These are phyloP conservation scores for Hypercompe scribonia DNA, from an alignment of 2,888 invertebrate genomes.

Conservation along the genomic window DNA sequence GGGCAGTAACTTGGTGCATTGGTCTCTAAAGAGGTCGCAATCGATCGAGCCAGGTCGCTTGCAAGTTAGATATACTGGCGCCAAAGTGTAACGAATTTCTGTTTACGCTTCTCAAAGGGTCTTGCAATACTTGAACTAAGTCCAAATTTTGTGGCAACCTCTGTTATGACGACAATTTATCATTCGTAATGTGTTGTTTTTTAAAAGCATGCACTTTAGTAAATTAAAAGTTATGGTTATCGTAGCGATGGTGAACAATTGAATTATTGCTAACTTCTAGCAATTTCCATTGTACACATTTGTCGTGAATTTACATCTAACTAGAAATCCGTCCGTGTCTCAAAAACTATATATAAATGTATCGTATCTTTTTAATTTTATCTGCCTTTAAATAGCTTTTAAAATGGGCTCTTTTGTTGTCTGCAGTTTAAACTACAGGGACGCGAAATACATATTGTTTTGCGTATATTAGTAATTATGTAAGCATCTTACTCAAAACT, in stretches of 20 bases:
- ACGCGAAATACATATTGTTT: background rate
- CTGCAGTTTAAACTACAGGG: background rate
- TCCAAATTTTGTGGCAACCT: constrained; percentile 48
- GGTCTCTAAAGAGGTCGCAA: constrained; percentile 83
- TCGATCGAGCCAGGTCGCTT: constrained; percentile 77
- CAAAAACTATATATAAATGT: background rate
- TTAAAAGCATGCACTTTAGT: background rate
- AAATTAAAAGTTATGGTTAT: background rate
- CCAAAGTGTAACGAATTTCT: constrained; percentile 68
- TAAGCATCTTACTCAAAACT: background rate
- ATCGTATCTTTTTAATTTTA: background rate
- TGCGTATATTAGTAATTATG: background rate
- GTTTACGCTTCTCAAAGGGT: constrained; percentile 54
- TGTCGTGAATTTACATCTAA: background rate
- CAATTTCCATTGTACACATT: background rate
- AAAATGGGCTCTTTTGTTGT: background rate
- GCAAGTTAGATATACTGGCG: constrained; percentile 66
- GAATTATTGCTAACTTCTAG: background rate
- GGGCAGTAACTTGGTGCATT: constrained; percentile 80
- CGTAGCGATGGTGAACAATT: no score
- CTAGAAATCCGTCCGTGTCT: background rate
- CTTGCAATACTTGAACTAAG: constrained; percentile 49
- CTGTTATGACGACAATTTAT: constrained; percentile 35
- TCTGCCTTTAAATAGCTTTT: background rate
- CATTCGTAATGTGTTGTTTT: background rate